A percentile compares a stretch with the other conserved stretches of the same genome.
phyloP scores from a whole-genome alignment of 1,140 invertebrate genomes.

The Acromyrmex heyeri region DNA sequence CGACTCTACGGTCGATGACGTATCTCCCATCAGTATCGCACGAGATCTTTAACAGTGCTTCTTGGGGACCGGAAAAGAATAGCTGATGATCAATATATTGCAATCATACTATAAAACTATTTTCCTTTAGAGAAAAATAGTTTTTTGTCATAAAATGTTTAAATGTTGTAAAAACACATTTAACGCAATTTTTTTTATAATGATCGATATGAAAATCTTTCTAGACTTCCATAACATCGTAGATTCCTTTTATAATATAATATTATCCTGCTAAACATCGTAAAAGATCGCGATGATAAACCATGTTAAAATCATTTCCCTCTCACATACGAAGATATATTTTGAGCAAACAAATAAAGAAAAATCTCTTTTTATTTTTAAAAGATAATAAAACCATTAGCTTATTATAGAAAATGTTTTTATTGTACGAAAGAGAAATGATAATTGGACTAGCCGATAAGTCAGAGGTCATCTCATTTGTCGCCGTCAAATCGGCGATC shows the following conservation, averaged over 20 bases:
- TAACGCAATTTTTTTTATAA: not conserved
- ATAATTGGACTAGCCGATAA: slow-evolving; percentile 52
- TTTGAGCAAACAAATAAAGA: not conserved
- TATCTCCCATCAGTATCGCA: not conserved
- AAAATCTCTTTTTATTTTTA: not conserved
- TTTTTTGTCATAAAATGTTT: not conserved
- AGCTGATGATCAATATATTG: not conserved
- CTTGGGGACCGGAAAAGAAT: not conserved
- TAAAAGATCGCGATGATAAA: slow-evolving; percentile 27
- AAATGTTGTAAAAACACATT: not conserved
- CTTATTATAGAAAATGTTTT: not conserved
- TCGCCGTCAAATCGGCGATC: slow-evolving; percentile 54
- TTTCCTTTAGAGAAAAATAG: not conserved
- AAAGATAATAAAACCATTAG: not conserved
- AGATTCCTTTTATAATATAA: not conserved
- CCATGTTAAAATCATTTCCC: slow-evolving; percentile 18
- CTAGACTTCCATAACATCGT: not conserved
- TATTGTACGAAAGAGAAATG: slow-evolving; percentile 33
- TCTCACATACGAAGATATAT: not conserved
- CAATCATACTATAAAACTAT: no score
- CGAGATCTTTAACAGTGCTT: slow-evolving; percentile 44
- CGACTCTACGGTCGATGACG: slow-evolving; percentile 12
- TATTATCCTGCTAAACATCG: slow-evolving; percentile 31
- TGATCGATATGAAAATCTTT: not conserved
- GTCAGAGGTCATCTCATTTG: slow-evolving; percentile 20